Percentiles rank a stretch among this genome's conserved stretches.
Evolutionary conservation across 2,888 invertebrate species (phyloP).

Genomic region (Eupsilia transversa): DNA sequence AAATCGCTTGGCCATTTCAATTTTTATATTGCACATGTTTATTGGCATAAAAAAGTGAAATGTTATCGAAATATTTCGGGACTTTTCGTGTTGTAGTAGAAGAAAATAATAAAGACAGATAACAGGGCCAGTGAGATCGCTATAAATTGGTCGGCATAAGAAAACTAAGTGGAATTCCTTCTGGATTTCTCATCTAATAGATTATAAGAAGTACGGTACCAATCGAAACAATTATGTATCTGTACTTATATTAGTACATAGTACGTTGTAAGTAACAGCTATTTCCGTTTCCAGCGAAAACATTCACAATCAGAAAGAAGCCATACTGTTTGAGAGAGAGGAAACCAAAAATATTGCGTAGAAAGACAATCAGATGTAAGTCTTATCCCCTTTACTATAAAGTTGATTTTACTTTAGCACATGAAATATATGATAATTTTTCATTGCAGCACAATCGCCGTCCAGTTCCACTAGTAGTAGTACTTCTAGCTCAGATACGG

Average conservation of each 20-base stretch:
- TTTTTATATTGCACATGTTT: background rate
- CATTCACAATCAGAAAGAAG: conserved; percentile 88
- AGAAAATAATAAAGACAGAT: background rate
- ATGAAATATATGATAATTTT: background rate
- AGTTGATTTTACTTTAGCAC: conserved; percentile 14
- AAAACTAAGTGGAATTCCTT: background rate
- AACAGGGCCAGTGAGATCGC: background rate
- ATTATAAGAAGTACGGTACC: background rate
- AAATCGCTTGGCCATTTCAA: background rate
- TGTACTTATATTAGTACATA: background rate
- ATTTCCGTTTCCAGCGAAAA: conserved; percentile 81
- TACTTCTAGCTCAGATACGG: conserved; percentile 85
- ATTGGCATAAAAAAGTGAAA: background rate
- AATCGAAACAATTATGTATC: background rate
- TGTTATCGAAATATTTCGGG: background rate
- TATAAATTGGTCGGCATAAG: background rate
- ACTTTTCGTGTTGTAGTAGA: background rate
- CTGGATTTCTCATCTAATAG: background rate
- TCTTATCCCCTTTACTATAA: background rate
- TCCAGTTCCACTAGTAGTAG: conserved; percentile 82
- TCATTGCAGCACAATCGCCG: conserved; percentile 85
- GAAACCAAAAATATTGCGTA: conserved; percentile 87
- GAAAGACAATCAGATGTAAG: conserved; percentile 89
- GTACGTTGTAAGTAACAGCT: background rate
- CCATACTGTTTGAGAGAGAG: conserved; percentile 88